Percentiles rank a stretch among this genome's conserved stretches.
phyloP scores from a whole-genome alignment of 2,797 vertebrate genomes.

The Phylloscopus collybita region DNA sequence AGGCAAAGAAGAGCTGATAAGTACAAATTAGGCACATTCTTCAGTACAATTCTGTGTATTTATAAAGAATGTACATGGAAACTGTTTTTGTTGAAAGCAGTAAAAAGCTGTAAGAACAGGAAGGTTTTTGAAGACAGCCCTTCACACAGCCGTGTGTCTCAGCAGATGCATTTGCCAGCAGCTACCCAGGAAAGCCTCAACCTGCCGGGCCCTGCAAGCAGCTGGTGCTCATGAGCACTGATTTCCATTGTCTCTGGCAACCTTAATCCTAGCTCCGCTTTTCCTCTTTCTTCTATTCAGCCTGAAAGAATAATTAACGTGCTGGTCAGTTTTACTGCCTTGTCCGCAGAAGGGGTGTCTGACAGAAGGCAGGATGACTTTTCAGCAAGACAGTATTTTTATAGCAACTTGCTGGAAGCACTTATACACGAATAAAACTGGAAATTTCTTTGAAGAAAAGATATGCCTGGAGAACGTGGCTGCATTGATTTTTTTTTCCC shows the following conservation, averaged over 20 bases:
- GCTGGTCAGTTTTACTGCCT: neutral
- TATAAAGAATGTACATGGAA: neutral
- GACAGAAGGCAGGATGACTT: neutral
- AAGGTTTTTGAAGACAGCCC: neutral
- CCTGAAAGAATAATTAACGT: neutral
- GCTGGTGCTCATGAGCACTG: neutral
- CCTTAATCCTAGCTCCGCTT: accelerated
- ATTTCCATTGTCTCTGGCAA: neutral
- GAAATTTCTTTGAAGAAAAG: neutral
- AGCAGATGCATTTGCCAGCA: neutral
- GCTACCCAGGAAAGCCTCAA: neutral
- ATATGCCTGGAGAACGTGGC: neutral
- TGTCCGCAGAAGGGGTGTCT: neutral
- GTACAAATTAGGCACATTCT: neutral
- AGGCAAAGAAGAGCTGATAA: neutral
- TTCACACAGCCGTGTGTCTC: neutral
- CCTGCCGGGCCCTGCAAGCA: neutral
- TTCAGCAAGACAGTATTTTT: neutral
- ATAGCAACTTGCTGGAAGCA: neutral
- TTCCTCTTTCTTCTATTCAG: neutral
- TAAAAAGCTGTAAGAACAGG: neutral
- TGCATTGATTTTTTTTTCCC: neutral
- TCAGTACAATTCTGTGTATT: neutral
- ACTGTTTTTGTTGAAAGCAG: neutral
- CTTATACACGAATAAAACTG: neutral